phyloP scores from a whole-genome alignment of 2,797 vertebrate genomes.

The Apogon hyalosoma region DNA sequence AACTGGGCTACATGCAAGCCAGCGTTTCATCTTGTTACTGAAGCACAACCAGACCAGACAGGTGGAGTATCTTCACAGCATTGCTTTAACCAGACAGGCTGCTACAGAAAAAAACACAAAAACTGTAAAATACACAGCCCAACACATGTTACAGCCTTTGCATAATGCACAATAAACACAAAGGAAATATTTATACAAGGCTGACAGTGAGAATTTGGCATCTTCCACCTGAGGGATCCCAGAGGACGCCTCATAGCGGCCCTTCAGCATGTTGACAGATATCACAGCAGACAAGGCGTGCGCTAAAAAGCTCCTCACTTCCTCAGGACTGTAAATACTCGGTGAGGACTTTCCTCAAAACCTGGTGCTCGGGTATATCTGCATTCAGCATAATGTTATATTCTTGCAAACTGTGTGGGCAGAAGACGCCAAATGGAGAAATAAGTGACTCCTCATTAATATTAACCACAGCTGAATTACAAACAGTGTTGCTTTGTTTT shows the following conservation, averaged over 20 bases:
- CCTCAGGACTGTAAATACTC: conserved; percentile 59
- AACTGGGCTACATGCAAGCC: conserved; percentile 48
- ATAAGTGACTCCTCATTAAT: no score
- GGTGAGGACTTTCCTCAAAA: conserved; percentile 40
- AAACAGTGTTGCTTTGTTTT: no score
- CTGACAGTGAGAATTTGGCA: conserved; percentile 73
- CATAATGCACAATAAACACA: conserved; percentile 75
- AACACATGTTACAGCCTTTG: conserved; percentile 44
- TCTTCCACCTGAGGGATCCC: conserved; percentile 69
- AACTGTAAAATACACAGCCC: conserved; percentile 19
- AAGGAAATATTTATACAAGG: conserved; percentile 74
- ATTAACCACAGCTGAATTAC: no score
- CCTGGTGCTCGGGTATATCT: background rate
- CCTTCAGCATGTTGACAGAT: conserved; percentile 72
- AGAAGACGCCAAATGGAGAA: no score
- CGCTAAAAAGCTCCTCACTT: conserved; percentile 49
- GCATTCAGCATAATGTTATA: conserved; percentile 44
- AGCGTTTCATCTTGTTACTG: conserved; percentile 49
- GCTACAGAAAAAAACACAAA: conserved; percentile 32
- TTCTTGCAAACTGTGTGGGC: conserved; percentile 4
- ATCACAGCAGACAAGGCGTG: conserved; percentile 72
- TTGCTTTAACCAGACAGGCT: conserved; percentile 23
- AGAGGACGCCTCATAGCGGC: conserved; percentile 51
- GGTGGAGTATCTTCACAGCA: conserved; percentile 41
- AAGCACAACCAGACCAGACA: conserved; percentile 45